phyloP scores from a whole-genome alignment of 2,797 vertebrate genomes.

The Anomalospiza imberbis region DNA sequence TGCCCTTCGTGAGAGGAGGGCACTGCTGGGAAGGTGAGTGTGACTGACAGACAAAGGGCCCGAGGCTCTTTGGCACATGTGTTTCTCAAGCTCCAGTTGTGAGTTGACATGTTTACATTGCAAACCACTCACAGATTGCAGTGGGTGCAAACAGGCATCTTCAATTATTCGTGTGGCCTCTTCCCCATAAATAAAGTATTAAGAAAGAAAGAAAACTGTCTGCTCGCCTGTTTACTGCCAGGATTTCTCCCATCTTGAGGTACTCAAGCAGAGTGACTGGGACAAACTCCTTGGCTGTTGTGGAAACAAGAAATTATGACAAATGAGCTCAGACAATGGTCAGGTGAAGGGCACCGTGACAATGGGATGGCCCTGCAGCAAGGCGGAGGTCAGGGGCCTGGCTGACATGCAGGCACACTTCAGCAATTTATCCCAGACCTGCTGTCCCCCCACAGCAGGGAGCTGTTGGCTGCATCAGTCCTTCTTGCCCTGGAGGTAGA shows the following conservation, averaged over 20 bases:
- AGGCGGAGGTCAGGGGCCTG: not conserved
- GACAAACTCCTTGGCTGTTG: not conserved
- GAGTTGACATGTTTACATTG: constrained; percentile 50
- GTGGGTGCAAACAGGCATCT: constrained; percentile 47
- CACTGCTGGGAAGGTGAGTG: not conserved
- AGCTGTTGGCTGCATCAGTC: not conserved
- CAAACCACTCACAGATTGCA: constrained; percentile 52
- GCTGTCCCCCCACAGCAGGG: not conserved
- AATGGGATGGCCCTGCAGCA: not conserved
- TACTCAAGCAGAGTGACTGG: not conserved
- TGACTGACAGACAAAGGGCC: not conserved
- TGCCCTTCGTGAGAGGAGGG: not conserved
- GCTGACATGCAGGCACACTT: not conserved
- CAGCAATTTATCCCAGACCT: rapidly evolving
- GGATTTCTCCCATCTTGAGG: constrained; percentile 6
- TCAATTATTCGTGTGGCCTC: constrained; percentile 36
- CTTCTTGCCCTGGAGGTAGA: not conserved
- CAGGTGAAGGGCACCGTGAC: not conserved
- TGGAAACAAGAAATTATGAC: constrained; percentile 17
- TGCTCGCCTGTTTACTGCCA: not conserved
- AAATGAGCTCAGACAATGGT: constrained; percentile 15
- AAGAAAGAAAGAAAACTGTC: constrained; percentile 6
- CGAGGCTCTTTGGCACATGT: not conserved
- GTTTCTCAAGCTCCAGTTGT: not conserved
- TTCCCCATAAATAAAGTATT: constrained; percentile 42